Conservation (phyloP, 2,113 vertebrate species). For the Cygnus buccinator region DNA sequence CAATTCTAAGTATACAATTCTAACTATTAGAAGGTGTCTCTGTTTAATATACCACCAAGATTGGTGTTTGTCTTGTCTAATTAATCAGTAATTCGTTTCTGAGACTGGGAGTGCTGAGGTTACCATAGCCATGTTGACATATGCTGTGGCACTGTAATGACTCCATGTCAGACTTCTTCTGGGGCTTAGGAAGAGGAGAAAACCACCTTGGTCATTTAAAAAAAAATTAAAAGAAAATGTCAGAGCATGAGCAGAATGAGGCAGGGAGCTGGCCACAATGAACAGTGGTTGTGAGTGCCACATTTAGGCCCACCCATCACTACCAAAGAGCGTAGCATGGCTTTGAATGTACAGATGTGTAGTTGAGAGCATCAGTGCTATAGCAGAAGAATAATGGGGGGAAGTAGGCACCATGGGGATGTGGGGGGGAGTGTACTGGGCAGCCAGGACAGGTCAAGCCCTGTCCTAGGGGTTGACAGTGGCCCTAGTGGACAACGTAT, state of each 20-base stretch:
- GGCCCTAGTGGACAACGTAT: neutral
- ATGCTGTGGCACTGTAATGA: neutral
- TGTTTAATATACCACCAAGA: neutral
- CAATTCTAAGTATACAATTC: no score
- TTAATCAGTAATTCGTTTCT: neutral
- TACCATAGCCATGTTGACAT: fast-evolving
- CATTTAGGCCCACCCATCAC: neutral
- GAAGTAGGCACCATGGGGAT: neutral
- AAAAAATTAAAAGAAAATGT: neutral
- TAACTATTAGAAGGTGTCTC: neutral
- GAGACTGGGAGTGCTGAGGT: neutral
- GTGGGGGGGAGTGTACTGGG: neutral
- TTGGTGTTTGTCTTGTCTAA: neutral
- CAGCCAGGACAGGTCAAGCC: neutral
- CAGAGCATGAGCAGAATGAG: neutral
- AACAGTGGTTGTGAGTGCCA: neutral
- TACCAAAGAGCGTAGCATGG: neutral
- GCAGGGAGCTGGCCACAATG: neutral
- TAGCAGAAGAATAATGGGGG: neutral
- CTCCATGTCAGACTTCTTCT: neutral
- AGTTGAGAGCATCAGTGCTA: neutral
- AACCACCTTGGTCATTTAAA: neutral
- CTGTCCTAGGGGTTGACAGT: no score
- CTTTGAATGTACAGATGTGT: neutral
- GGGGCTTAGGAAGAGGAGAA: neutral